Percentiles rank a stretch among this genome's conserved stretches.
phyloP scores from a whole-genome alignment of 1,140 invertebrate genomes.

The Popillia japonica region DNA sequence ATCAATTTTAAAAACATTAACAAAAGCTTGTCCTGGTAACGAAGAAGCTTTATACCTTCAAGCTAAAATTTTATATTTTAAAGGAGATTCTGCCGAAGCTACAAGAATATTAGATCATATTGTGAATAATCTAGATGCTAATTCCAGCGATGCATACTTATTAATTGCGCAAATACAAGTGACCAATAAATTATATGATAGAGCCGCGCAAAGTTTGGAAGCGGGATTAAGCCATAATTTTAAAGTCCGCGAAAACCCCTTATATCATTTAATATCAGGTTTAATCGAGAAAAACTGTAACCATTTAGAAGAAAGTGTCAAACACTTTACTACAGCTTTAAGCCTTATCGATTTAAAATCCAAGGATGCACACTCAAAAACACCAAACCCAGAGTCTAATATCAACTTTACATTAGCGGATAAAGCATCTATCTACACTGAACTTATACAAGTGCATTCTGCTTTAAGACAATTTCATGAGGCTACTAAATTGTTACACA shows the following conservation, averaged over 20 bases:
- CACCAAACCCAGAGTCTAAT: slow-evolving; percentile 55
- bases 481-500: slow-evolving; percentile 82
- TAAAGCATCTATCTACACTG: slow-evolving; percentile 85
- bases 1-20: slow-evolving; percentile 71
- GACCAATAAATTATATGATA: slow-evolving; percentile 76
- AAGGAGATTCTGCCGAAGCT: slow-evolving; percentile 76
- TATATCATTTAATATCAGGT: slow-evolving; percentile 89
- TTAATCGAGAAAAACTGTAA: slow-evolving; percentile 81
- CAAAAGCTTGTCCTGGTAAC: slow-evolving; percentile 83
- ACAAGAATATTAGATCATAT: slow-evolving; percentile 74
- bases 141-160: slow-evolving; percentile 83
- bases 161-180: slow-evolving; percentile 87
- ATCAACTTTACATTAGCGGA: slow-evolving; percentile 75
- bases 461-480: slow-evolving; percentile 77
- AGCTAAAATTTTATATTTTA: slow-evolving; percentile 81
- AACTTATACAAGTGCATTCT: slow-evolving; percentile 83
- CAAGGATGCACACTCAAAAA: slow-evolving; percentile 32
- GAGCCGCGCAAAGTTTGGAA: slow-evolving; percentile 86
- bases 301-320: slow-evolving; percentile 77
- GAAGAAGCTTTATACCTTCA: slow-evolving; percentile 76
- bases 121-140: slow-evolving; percentile 74
- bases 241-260: slow-evolving; percentile 86
- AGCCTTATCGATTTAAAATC: slow-evolving; percentile 61
- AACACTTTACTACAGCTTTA: slow-evolving; percentile 78
- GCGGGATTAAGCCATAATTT: slow-evolving; percentile 91